Conservation (phyloP, 2,797 vertebrate species). For the Malurus splendens region DNA sequence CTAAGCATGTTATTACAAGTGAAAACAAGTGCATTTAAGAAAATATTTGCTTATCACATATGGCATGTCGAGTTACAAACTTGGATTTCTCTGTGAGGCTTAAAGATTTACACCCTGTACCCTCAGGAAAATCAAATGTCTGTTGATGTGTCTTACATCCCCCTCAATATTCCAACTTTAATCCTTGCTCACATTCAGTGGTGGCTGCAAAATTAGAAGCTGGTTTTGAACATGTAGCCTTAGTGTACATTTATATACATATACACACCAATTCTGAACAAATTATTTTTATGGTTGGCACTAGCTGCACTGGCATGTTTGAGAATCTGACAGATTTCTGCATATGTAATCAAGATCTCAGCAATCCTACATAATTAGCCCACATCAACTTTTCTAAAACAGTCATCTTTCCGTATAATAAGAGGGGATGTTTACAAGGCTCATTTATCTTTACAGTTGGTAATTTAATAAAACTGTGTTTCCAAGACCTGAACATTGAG, state of each 20-base stretch:
- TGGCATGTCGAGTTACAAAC: background rate
- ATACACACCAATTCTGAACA: slow-evolving; percentile 36
- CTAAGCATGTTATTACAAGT: background rate
- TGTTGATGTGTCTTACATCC: background rate
- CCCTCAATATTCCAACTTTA: background rate
- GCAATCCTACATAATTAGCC: slow-evolving; percentile 63
- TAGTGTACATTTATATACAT: slow-evolving; percentile 12
- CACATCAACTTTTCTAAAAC: slow-evolving; percentile 63
- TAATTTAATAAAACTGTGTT: slow-evolving; percentile 62
- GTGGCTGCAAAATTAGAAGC: background rate
- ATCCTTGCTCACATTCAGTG: background rate
- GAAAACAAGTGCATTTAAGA: background rate
- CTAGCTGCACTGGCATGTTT: slow-evolving; percentile 20
- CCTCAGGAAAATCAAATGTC: background rate
- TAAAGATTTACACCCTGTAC: background rate
- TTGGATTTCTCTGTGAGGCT: background rate
- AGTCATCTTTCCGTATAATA: slow-evolving; percentile 49
- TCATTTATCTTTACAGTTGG: slow-evolving; percentile 50
- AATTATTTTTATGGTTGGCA: slow-evolving; percentile 47
- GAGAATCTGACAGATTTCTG: slow-evolving; percentile 50
- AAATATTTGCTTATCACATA: background rate
- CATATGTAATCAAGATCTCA: slow-evolving; percentile 52
- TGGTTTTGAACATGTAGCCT: background rate
- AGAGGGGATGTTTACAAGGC: slow-evolving; percentile 60
- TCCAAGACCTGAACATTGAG: slow-evolving; percentile 42